Conservation (phyloP, 1,140 invertebrate genomes). For the Dermatophagoides farinae region DNA sequence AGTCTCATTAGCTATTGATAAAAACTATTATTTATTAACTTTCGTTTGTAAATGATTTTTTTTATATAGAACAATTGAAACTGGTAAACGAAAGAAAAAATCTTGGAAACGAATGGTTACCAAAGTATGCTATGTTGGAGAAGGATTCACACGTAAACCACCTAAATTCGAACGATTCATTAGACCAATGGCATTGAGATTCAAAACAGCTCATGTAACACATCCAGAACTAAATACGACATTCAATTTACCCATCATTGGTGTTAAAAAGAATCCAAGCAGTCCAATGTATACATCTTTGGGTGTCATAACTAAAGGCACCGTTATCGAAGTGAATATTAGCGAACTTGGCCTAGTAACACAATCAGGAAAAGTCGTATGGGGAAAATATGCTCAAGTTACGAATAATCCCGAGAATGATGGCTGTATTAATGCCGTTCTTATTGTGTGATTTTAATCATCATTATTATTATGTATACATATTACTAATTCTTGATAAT, state of each 20-base stretch:
- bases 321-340: constrained; percentile 92
- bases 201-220: constrained; percentile 93
- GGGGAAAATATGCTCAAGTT: constrained; percentile 99
- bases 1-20: background rate
- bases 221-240: constrained; percentile 98
- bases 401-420: constrained; percentile 99
- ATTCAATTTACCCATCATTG: constrained; percentile 94
- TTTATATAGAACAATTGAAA: constrained; percentile 58
- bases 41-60: background rate
- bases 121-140: constrained; percentile 92
- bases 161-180: constrained; percentile 99
- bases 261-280: constrained; percentile 97
- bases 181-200: constrained; percentile 84
- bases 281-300: constrained; percentile 89
- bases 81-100: constrained; percentile 84
- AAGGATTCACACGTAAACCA: constrained; percentile 94
- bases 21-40: no score
- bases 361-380: constrained; percentile 95
- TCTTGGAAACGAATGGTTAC: constrained; percentile 99
- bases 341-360: constrained; percentile 96
- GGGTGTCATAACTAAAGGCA: constrained; percentile 97
- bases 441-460: constrained; percentile 68
- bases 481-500: no score
- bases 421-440: constrained; percentile 96
- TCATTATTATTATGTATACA: no score